phyloP scores from a whole-genome alignment of 2,888 invertebrate genomes.

The Leptinotarsa tumamoca region DNA sequence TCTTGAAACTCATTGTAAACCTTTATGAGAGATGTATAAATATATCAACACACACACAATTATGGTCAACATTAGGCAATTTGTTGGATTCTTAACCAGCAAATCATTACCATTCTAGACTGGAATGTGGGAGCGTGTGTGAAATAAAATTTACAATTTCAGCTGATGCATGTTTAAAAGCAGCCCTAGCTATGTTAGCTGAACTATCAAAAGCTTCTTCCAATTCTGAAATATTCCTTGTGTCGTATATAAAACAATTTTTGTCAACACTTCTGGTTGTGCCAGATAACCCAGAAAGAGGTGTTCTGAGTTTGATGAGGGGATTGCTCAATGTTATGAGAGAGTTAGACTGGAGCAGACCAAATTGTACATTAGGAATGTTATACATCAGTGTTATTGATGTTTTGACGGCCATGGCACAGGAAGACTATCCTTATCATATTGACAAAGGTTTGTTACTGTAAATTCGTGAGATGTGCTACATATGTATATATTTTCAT shows the following conservation, averaged over 20 bases:
- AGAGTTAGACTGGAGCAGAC: conserved; percentile 78
- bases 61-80: no score
- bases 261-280: conserved; percentile 85
- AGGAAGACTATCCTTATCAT: conserved; percentile 88
- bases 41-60: no score
- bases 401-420: conserved; percentile 81
- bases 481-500: conserved; percentile 19
- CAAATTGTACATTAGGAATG: conserved; percentile 74
- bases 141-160: conserved; percentile 53
- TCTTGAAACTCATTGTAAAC: no score
- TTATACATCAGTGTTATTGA: conserved; percentile 83
- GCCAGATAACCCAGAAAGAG: conserved; percentile 91
- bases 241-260: conserved; percentile 81
- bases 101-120: no score
- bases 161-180: conserved; percentile 96
- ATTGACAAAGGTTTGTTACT: conserved; percentile 82
- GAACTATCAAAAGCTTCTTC: conserved; percentile 83
- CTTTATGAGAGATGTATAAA: no score
- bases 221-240: conserved; percentile 78
- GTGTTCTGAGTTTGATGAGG: conserved; percentile 84
- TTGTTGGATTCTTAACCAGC: no score
- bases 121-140: no score
- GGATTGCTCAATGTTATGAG: conserved; percentile 85
- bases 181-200: conserved; percentile 82
- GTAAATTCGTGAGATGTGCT: not conserved